phyloP scores from a whole-genome alignment of 92 coral and sea anemone species.

The Nematostella vectensis region DNA sequence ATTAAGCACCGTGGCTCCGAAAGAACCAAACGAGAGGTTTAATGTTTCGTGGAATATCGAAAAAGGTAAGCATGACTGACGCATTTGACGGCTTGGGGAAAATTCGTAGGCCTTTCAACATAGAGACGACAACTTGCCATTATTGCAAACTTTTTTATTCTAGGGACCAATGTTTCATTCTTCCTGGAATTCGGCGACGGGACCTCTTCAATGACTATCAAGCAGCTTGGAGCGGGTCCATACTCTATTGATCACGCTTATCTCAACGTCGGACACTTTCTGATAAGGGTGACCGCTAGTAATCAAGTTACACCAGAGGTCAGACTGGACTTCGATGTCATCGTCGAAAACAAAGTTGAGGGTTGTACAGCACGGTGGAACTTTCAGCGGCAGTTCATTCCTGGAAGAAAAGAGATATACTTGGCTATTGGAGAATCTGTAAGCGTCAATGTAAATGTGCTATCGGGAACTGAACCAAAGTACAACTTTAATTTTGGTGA shows the following conservation, averaged over 20 bases:
- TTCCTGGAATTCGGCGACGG: conserved; percentile 34
- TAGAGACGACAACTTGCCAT: too few relatives aligned
- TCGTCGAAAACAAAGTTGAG: conserved; percentile 27
- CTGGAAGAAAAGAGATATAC: conserved; percentile 9
- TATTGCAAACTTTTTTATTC: background rate
- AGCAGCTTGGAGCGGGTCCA: too few relatives aligned
- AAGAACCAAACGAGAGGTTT: conserved; percentile 31
- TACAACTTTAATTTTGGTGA: conserved; percentile 56
- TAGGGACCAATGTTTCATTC: conserved; percentile 62
- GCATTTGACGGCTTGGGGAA: too few relatives aligned
- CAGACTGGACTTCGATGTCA: conserved; percentile 14
- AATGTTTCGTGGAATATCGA: conserved; percentile 32
- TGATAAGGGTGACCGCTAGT: conserved; percentile 12
- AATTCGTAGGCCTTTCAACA: too few relatives aligned
- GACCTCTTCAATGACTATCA: too few relatives aligned
- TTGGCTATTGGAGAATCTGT: conserved; percentile 43
- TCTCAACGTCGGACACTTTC: too few relatives aligned
- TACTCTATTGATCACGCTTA: too few relatives aligned
- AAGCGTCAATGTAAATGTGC: conserved; percentile 12
- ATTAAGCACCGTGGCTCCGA: conserved; percentile 14
- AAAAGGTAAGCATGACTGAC: conserved; percentile 35
- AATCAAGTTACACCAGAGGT: conserved; percentile 27
- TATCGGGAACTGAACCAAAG: conserved; percentile 37
- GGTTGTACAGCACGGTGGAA: conserved; percentile 16
- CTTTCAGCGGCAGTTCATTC: conserved; percentile 16